These are phyloP conservation scores for Andrena marginata DNA, from an alignment of 2,888 invertebrate species.

Conservation along the genomic window DNA sequence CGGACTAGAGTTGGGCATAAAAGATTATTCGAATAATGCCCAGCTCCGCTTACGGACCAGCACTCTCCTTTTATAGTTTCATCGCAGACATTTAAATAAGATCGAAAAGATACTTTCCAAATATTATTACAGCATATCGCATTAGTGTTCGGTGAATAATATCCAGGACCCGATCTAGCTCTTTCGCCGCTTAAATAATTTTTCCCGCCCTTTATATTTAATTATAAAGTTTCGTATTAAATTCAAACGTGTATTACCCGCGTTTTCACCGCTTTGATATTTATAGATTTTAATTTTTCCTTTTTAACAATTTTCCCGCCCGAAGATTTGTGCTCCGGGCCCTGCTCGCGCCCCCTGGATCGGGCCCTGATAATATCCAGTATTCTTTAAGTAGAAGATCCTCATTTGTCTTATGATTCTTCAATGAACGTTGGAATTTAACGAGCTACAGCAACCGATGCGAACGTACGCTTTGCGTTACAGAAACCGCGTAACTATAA, in stretches of 20 bases:
- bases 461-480: not conserved
- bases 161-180: not conserved
- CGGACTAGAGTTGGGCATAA: not conserved
- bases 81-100: slow-evolving; percentile 5
- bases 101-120: slow-evolving; percentile 19
- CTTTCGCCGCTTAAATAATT: too few relatives aligned
- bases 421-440: slow-evolving; percentile 6
- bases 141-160: slow-evolving; percentile 7
- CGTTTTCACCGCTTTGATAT: too few relatives aligned
- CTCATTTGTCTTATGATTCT: slow-evolving; percentile 5
- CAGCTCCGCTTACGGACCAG: too few relatives aligned
- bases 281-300: too few relatives aligned
- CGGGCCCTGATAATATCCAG: slow-evolving; percentile 1
- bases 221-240: too few relatives aligned
- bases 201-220: too few relatives aligned
- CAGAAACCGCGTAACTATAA: slow-evolving; percentile 1
- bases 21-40: too few relatives aligned
- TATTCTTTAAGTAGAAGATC: slow-evolving; percentile 28
- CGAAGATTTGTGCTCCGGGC: too few relatives aligned
- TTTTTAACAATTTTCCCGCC: too few relatives aligned
- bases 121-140: slow-evolving; percentile 9
- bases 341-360: too few relatives aligned
- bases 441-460: not conserved
- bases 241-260: too few relatives aligned
- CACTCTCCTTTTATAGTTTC: slow-evolving; percentile 19